These are phyloP conservation scores for Oncorhynchus masou DNA, from an alignment of 2,113 vertebrate genomes.

Conservation along the genomic window DNA sequence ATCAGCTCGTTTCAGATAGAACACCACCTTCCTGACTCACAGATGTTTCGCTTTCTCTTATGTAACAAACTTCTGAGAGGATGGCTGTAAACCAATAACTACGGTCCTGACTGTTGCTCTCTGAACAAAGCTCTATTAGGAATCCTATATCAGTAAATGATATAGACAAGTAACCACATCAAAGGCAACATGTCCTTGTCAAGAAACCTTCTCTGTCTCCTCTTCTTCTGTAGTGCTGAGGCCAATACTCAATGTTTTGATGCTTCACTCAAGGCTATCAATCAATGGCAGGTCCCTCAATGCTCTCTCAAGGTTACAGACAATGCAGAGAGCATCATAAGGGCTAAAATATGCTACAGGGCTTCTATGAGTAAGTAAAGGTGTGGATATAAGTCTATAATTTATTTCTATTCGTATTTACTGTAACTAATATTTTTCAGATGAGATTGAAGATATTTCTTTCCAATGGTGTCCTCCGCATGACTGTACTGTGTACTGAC, in stretches of 20 bases:
- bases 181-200: neutral
- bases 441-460: neutral
- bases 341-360: too few relatives aligned
- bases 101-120: constrained; percentile 16
- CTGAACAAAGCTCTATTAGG: constrained; percentile 2
- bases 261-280: neutral
- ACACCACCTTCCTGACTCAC: constrained; percentile 38
- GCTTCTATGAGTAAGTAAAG: too few relatives aligned
- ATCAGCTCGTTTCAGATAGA: constrained; percentile 1
- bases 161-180: constrained; percentile 10
- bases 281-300: too few relatives aligned
- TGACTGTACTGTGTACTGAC: constrained; percentile 12
- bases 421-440: too few relatives aligned
- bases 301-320: too few relatives aligned
- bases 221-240: constrained; percentile 9
- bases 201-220: constrained; percentile 7
- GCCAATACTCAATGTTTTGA: neutral
- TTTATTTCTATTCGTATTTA: too few relatives aligned
- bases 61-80: constrained; percentile 24
- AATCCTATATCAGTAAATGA: constrained; percentile 8
- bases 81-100: constrained; percentile 11
- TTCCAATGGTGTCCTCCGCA: constrained; percentile 1
- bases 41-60: constrained; percentile 22
- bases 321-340: too few relatives aligned
- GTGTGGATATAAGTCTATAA: too few relatives aligned